Base-by-base conservation (phyloP, 2,113 vertebrate species). In the Cygnus atratus region DNA sequence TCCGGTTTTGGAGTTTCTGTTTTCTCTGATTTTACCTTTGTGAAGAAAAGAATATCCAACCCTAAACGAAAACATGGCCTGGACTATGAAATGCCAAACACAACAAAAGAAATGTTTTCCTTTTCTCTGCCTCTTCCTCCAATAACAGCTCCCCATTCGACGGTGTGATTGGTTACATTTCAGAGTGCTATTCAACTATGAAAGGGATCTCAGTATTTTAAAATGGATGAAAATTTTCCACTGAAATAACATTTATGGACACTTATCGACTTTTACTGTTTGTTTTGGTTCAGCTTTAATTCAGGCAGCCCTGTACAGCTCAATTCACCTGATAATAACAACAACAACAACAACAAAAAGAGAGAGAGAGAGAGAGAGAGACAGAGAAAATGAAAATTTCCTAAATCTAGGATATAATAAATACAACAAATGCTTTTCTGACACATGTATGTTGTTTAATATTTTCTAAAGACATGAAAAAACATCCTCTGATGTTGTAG, bases 81-180 rank as follows among this genome's bases (percentile, higher is more conserved):
- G 39, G 28, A 3, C 22, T 59, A 41, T 57, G 74, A 95, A 90
- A 84, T 90, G 88, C 57, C 84, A 95, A 94, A 92, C 13, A 54
- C 50, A 87, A 22, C 85, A 88, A 80, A 87, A 91, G 5, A 94
- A 89, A 85, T 90, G 13, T 90, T 95, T 96, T 93, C 19, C 31
- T 86, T 70, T 88, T 88, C 80, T 95, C 54, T 57, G 35, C 61
- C 37, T 95, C 92, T 96, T 88, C 72, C 70, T 94, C 35, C 73
- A 81, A 84, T 43, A 93, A 80, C 44, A 75, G 90, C 41, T 28
- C 43, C 33, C 8, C 41, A 50, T 66, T 92, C 74, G 88, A 94
- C 68, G 26, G 39, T 15, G 21, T 76, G n/a, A 55, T 26, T 86
- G n/a, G 50, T 84, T 84, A 35, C 71, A 50, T 33, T 94, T 91